phyloP scores from a whole-genome alignment of 2,797 vertebrate genomes.

The Esox masquinongy region DNA sequence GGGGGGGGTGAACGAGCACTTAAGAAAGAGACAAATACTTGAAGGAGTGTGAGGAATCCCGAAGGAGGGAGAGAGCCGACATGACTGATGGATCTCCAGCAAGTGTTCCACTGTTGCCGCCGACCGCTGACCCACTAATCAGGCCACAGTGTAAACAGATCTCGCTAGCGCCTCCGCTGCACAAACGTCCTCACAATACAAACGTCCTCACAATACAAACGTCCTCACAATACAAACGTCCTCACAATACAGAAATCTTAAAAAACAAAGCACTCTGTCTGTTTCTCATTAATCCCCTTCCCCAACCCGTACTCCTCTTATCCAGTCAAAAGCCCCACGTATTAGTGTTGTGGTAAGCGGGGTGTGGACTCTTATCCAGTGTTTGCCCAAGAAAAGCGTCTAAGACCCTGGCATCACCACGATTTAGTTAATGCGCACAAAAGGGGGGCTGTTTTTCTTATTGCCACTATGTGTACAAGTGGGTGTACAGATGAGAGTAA shows the following conservation, averaged over 20 bases:
- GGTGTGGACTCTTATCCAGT: constrained; percentile 79
- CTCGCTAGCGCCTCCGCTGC: constrained; percentile 30
- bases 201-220: constrained; percentile 70
- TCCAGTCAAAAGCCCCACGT: constrained; percentile 69
- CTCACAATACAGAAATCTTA: constrained; percentile 68
- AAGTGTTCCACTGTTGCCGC: constrained; percentile 66
- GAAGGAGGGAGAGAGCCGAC: constrained; percentile 21
- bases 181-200: constrained; percentile 69
- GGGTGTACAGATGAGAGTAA: constrained; percentile 72
- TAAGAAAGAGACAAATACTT: constrained; percentile 58
- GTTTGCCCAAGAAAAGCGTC: constrained; percentile 76
- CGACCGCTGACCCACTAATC: constrained; percentile 75
- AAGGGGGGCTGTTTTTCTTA: constrained; percentile 65
- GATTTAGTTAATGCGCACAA: constrained; percentile 76
- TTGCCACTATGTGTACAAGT: constrained; percentile 62
- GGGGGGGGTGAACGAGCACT: constrained; percentile 51
- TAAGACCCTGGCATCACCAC: constrained; percentile 71
- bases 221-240: constrained; percentile 71
- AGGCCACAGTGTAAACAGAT: constrained; percentile 71
- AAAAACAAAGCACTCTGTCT: constrained; percentile 48
- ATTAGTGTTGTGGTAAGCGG: constrained; percentile 76
- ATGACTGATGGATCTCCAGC: constrained; percentile 58
- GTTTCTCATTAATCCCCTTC: constrained; percentile 75
- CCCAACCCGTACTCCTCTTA: constrained; percentile 70
- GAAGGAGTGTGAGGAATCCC: constrained; percentile 16